These are phyloP conservation scores for Phlogophora meticulosa DNA, from an alignment of 2,888 invertebrate species.

Conservation along the genomic window DNA sequence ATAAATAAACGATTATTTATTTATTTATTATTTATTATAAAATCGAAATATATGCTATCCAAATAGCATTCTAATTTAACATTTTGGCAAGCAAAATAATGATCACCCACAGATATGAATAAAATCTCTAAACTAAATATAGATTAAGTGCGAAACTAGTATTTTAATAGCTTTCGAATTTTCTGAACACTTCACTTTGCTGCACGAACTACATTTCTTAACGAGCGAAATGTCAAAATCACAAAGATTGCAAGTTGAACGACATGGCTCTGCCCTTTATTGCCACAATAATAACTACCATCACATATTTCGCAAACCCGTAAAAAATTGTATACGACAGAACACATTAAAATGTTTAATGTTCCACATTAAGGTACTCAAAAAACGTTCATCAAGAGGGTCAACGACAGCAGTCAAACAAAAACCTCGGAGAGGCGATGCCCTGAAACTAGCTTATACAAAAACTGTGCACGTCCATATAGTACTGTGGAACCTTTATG, in stretches of 20 bases:
- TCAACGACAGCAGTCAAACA: constrained; percentile 35
- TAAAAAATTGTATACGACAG: constrained; percentile 39
- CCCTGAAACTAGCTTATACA: constrained; percentile 22
- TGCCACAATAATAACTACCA: constrained; percentile 41
- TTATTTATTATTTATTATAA: too few relatives aligned
- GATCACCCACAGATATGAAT: too few relatives aligned
- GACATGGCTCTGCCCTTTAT: constrained; percentile 46
- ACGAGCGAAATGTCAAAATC: constrained; percentile 49
- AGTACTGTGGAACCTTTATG: too few relatives aligned
- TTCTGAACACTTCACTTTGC: constrained; percentile 11
- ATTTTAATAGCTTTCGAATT: too few relatives aligned
- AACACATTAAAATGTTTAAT: constrained; percentile 50
- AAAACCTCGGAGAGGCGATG: constrained; percentile 30
- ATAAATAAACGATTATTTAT: too few relatives aligned
- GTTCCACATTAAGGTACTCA: constrained; percentile 37
- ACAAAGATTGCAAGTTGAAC: constrained; percentile 41
- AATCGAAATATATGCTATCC: too few relatives aligned
- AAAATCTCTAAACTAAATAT: too few relatives aligned
- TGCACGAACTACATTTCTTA: constrained; percentile 38
- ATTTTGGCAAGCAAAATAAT: too few relatives aligned
- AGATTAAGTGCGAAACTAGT: too few relatives aligned
- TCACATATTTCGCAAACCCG: constrained; percentile 48
- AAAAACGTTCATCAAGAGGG: constrained; percentile 42
- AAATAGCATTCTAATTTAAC: too few relatives aligned
- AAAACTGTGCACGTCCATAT: constrained; percentile 15